Conservation (phyloP, 1,140 invertebrate species). For the Medauroidea extradentata region DNA sequence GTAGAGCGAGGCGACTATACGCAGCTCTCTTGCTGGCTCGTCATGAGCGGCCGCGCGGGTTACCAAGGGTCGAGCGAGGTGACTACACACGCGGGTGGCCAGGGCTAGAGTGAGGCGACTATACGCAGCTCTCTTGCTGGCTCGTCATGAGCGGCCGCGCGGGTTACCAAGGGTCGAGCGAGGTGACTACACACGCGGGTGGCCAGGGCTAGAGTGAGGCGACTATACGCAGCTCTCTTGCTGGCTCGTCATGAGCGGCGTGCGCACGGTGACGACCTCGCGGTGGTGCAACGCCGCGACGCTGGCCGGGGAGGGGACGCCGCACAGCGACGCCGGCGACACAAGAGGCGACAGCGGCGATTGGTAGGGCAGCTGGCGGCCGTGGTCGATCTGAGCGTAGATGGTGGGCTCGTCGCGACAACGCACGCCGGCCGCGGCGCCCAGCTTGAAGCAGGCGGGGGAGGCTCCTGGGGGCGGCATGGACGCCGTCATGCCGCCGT, state of each 20-base stretch:
- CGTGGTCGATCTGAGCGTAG: slow-evolving; percentile 66
- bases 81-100: too few relatives aligned
- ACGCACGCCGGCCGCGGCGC: slow-evolving; percentile 39
- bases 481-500: slow-evolving; percentile 43
- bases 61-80: too few relatives aligned
- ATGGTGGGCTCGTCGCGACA: slow-evolving; percentile 54
- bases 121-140: slow-evolving; percentile 81
- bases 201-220: neutral
- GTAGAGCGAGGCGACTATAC: slow-evolving; percentile 52
- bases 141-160: slow-evolving; percentile 56
- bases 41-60: slow-evolving; percentile 48
- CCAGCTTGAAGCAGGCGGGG: slow-evolving; percentile 9
- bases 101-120: slow-evolving; percentile 38
- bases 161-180: too few relatives aligned
- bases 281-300: slow-evolving; percentile 31
- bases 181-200: too few relatives aligned
- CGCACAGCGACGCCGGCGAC: slow-evolving; percentile 29
- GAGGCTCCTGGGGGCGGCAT: slow-evolving; percentile 23
- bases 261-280: slow-evolving; percentile 77
- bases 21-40: slow-evolving; percentile 77
- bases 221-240: slow-evolving; percentile 81
- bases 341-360: slow-evolving; percentile 37
- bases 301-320: slow-evolving; percentile 27
- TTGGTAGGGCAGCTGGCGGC: slow-evolving; percentile 37
- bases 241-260: slow-evolving; percentile 71